phyloP scores from a whole-genome alignment of 2,888 invertebrate genomes.

The Chloroclysta siterata region DNA sequence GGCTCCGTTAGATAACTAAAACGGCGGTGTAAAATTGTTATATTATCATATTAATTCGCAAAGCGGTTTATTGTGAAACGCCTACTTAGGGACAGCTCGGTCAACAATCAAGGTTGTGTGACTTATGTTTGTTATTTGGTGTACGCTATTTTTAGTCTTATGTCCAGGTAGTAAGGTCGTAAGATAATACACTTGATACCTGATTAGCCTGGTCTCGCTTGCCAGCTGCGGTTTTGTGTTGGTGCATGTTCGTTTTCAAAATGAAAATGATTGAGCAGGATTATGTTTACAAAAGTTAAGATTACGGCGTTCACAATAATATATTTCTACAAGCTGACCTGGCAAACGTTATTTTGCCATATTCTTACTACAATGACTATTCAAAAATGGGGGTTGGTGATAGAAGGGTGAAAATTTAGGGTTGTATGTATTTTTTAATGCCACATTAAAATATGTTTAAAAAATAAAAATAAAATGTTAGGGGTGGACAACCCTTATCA shows the following conservation, averaged over 20 bases:
- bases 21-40: neutral
- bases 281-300: neutral
- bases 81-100: constrained; percentile 32
- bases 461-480: too few relatives aligned
- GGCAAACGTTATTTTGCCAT: too few relatives aligned
- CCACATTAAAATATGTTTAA: too few relatives aligned
- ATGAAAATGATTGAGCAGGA: neutral
- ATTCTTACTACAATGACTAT: too few relatives aligned
- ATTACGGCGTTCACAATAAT: neutral
- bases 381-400: too few relatives aligned
- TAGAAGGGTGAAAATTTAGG: too few relatives aligned
- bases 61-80: constrained; percentile 32
- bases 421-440: too few relatives aligned
- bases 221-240: constrained; percentile 16
- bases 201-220: constrained; percentile 14
- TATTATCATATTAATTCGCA: constrained; percentile 20
- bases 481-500: too few relatives aligned
- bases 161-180: neutral
- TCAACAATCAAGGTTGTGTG: constrained; percentile 51
- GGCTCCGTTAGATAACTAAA: too few relatives aligned
- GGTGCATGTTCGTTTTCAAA: neutral
- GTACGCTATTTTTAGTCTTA: constrained; percentile 2
- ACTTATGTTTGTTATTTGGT: constrained; percentile 31
- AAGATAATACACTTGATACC: neutral
- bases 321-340: too few relatives aligned